These are phyloP conservation scores for Gracilinanus agilis DNA, from an alignment of 2,113 vertebrate species.

Conservation along the genomic window DNA sequence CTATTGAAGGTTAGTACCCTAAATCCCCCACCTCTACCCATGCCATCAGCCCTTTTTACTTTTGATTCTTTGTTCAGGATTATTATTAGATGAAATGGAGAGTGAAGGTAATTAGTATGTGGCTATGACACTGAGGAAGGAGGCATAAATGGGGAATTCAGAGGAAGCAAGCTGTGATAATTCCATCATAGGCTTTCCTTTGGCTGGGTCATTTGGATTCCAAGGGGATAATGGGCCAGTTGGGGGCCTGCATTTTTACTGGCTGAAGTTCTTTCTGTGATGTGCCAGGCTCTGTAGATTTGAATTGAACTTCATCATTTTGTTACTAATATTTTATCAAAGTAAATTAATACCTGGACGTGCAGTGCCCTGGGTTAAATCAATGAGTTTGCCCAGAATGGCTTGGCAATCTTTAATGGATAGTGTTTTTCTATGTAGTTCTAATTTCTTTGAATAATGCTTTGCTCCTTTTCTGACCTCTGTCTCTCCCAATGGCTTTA, in stretches of 20 bases:
- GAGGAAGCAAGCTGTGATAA: conserved; percentile 65
- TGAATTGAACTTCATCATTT: conserved; percentile 65
- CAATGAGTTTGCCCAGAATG: conserved; percentile 47
- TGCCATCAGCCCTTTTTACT: background rate
- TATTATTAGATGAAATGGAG: conserved; percentile 58
- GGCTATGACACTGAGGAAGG: conserved; percentile 49
- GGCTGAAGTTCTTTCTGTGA: conserved; percentile 48
- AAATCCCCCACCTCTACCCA: background rate
- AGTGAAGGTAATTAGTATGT: conserved; percentile 64
- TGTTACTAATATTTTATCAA: conserved; percentile 66
- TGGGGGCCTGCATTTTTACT: conserved; percentile 54
- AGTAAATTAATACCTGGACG: conserved; percentile 56
- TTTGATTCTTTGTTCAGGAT: conserved; percentile 61
- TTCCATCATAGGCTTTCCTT: conserved; percentile 66
- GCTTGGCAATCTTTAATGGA: conserved; percentile 57
- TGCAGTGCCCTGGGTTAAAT: conserved; percentile 58
- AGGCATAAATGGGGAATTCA: conserved; percentile 34
- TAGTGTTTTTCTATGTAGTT: conserved; percentile 61
- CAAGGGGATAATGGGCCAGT: conserved; percentile 54
- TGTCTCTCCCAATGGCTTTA: conserved; percentile 56
- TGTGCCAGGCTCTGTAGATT: conserved; percentile 49
- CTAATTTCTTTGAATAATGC: conserved; percentile 71
- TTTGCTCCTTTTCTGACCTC: conserved; percentile 22
- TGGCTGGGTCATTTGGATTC: conserved; percentile 48
- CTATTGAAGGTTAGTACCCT: background rate